Percentiles rank a stretch among this genome's conserved stretches.
Evolutionary conservation across 2,888 invertebrate species (phyloP).

Genomic region (Agelastica alni): DNA sequence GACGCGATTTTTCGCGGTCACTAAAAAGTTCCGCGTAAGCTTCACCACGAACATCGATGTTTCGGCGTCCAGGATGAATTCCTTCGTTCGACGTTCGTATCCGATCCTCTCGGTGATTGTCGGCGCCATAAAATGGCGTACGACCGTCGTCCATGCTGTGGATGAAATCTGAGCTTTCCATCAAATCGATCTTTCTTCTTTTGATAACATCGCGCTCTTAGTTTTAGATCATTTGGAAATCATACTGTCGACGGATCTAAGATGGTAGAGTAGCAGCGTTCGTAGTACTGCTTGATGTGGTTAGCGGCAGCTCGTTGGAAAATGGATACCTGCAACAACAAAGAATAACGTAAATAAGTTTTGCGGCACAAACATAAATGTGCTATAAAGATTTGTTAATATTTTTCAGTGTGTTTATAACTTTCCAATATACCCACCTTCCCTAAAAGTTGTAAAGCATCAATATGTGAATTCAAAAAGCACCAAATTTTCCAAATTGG

Average conservation of each 20-base stretch:
- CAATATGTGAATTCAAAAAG: too few relatives aligned
- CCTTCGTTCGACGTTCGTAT: conserved; percentile 13
- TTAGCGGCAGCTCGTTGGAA: conserved; percentile 16
- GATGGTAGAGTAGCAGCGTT: conserved; percentile 7
- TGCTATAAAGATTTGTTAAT: too few relatives aligned
- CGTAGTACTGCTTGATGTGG: neutral
- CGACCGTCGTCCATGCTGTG: conserved; percentile 23
- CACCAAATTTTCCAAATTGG: too few relatives aligned
- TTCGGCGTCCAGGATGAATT: conserved; percentile 20
- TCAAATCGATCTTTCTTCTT: conserved; percentile 20
- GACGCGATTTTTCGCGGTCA: conserved; percentile 13
- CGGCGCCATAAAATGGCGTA: conserved; percentile 9
- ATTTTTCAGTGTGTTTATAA: too few relatives aligned
- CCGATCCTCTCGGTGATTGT: conserved; percentile 15
- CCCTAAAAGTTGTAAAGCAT: too few relatives aligned
- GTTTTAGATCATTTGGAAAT: conserved; percentile 26
- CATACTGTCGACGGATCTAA: conserved; percentile 18
- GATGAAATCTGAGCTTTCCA: conserved; percentile 9
- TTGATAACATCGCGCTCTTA: conserved; percentile 20
- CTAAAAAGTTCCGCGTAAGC: conserved; percentile 13
- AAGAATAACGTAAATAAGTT: too few relatives aligned
- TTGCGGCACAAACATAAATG: too few relatives aligned
- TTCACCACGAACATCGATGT: conserved; percentile 13
- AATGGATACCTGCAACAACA: conserved; percentile 29
- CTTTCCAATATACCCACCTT: too few relatives aligned